Evolutionary conservation across 2,113 vertebrate species (phyloP), one percentile per base, ranked within the genome.

Genomic region (Cebus imitator): DNA sequence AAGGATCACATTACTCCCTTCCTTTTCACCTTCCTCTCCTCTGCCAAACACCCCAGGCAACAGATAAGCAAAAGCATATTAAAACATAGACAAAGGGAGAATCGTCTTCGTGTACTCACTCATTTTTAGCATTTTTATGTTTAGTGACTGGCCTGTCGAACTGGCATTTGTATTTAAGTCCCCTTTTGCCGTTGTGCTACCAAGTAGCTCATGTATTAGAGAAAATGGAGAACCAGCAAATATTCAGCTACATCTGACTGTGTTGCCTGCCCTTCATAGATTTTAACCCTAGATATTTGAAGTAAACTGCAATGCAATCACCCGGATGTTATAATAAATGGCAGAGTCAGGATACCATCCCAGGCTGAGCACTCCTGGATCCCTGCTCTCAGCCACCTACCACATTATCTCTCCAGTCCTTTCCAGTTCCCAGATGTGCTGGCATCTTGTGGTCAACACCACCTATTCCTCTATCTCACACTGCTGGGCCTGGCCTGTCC

Each of bases 251-350:
- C 8, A 23, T 27, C 6, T 66, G 43, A 13, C 27, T 20, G 1
- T 20, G 5, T 43, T 68, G 45, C 45, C 81, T 1, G 0, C 18
- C 11, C 35, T 8, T 40, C 13, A 1, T 6, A 32, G 35, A 37
- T 12, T 9, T 27, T 43, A 1, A 2, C 12, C 0, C 35, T 61
- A 0, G 23, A 27, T 40, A 14, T 27, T 23, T 50, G n/a, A 10
- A 9, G 4, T 25, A 35, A 73, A 11, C 4, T 48, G 14, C 18
- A 37, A 17, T 13, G n/a, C 4, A 55, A 18, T 7, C 40, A 23
- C 35, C 7, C 1, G 52, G n/a, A 2, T 1, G 12, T 64, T 32
- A 2, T 1, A 1, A 2, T 6, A 30, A 55, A 25, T 17, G 68
- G 4, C n/a, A 35, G 55, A 78, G 11, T 45, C 52, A n/a, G 14